Evolutionary conservation across 2,113 vertebrate genomes (phyloP).

Genomic region (Tragulus kanchil): DNA sequence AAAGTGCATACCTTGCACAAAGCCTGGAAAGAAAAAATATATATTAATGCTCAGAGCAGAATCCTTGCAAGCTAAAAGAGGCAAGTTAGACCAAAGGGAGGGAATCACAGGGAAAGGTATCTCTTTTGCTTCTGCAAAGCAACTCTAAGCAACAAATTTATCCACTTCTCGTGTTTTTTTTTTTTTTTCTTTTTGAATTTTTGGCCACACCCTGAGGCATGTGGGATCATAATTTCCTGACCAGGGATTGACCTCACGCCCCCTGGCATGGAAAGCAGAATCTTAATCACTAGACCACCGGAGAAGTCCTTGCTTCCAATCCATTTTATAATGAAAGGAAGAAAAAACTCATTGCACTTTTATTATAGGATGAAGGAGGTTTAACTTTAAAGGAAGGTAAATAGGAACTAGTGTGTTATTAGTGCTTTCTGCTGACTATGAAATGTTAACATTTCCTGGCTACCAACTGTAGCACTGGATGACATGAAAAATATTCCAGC

Average conservation of each 20-base stretch:
- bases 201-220: not conserved
- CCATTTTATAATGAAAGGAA: not conserved
- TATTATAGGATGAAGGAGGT: not conserved
- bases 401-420: not conserved
- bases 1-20: not conserved
- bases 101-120: not conserved
- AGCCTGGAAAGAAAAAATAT: not conserved
- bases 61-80: not conserved
- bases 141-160: not conserved
- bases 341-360: not conserved
- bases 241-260: not conserved
- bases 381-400: conserved; percentile 20
- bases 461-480: not conserved
- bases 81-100: not conserved
- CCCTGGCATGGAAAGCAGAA: not conserved
- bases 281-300: not conserved
- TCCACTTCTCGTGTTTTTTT: not conserved
- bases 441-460: conserved; percentile 12
- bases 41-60: not conserved
- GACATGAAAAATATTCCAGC: not conserved
- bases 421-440: not conserved
- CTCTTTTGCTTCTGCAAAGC: not conserved
- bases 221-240: not conserved
- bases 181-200: not conserved
- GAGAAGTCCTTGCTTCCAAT: not conserved